Base-by-base conservation (phyloP, 2,113 vertebrate genomes). In the Chionodraco myersi region DNA sequence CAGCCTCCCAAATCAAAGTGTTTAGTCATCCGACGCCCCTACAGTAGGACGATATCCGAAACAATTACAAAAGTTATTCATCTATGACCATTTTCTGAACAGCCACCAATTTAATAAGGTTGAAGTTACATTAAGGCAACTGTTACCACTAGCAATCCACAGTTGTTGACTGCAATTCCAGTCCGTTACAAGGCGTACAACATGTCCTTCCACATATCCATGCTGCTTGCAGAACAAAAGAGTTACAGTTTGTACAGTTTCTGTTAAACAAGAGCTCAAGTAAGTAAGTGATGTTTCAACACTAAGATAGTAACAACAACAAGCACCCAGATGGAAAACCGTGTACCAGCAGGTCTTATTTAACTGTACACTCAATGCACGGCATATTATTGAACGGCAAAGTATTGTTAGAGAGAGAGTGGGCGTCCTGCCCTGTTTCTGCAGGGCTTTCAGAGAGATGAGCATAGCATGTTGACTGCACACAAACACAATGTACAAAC, bases 341-440 rank as follows among this genome's bases (percentile, higher is more conserved):
- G 44, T 60, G 10, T 41, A 23, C 36, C 30, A 30, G 51, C 65
- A 47, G 54, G 62, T 71, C 63, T 59, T 21, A 59, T 67, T 58
- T 70, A 83, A 69, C 14, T 49, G 60, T 14, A 45, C 49, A 3
- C 52, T 61, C 48, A 82, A 78, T 53, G 62, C 64, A 79, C 3
- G 7, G 57, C 60, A 58, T 52, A 36, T 48, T 67, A 64, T 5
- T 30, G 70, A 75, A 66, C 79, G 45, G 59, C 57, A 82, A 79
- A 89, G 82, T 87, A 87, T 87, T 85, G 79, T 85, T 68, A 57
- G 86, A 23, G 68, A 56, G 54, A 56, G 78, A 82, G 85, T 86
- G 81, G 87, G 87, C 34, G 85, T 80, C 69, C 41, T 72, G 85
- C 80, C 80, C 72, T 75, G 75, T 72, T 86, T 82, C 85, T 84